Base-by-base conservation (phyloP, 2,797 vertebrate species). In the Diplodus puntazzo region DNA sequence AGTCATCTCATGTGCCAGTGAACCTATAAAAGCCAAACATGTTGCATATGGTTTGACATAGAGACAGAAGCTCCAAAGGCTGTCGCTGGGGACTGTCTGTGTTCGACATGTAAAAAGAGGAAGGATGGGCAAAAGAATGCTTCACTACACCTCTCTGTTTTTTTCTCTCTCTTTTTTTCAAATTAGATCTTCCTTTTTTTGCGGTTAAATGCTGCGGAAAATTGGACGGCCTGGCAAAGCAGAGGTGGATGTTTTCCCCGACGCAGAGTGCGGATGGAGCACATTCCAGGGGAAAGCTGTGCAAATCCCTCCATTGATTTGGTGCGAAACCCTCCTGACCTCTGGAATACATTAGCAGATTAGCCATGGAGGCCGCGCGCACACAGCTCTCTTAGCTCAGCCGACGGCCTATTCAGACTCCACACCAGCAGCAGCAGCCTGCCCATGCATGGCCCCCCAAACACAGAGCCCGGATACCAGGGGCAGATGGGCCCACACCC, bases 251-350 rank as follows among this genome's bases (percentile, higher is more conserved):
- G 92, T 92, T 93, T 92, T 88, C 86, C 87, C 87, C 68, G 69
- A 67, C 90, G 92, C 88, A 62, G 88, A 92, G 89, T 92, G 94
- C 72, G 84, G 92, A 95, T 87, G 82, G 90, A 82, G 91, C 93
- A 89, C 95, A 96, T 96, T 96, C 95, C 94, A 89, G 88, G 86
- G 91, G 86, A 95, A 95, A 95, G 94, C 95, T 94, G 90, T 90
- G 89, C 94, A 95, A 96, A 95, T 95, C 95, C 95, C 92, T 88
- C 91, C 93, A 95, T 94, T 96, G 95, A 96, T 95, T 94, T 91
- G 89, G 90, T 91, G 86, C 82, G 80, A 94, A 93, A 94, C 91
- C 94, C 92, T 94, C 87, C 94, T 95, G 95, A 96, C 95, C 95
- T 92, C 90, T 90, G 90, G 92, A 95, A 95, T 94, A 95, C 94